These are phyloP conservation scores for Onychorhynchus coronatus DNA, from an alignment of 2,113 vertebrate species.

Conservation along the genomic window DNA sequence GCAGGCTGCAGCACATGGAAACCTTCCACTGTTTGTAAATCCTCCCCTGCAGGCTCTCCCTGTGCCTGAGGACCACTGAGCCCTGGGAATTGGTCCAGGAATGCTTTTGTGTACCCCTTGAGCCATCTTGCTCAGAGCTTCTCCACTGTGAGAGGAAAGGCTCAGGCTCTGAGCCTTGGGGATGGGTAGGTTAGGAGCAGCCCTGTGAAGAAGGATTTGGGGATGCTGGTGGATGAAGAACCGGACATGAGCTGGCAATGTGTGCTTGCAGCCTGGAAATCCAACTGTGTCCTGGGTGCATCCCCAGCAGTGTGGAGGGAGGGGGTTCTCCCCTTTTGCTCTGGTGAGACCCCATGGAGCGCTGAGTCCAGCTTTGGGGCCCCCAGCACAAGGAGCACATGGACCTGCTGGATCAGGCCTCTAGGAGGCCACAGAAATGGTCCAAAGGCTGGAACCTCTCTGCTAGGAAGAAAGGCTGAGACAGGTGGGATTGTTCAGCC, in stretches of 20 bases:
- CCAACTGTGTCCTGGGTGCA: not conserved
- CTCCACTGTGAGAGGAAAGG: not conserved
- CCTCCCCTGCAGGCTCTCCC: not conserved
- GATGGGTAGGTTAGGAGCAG: not conserved
- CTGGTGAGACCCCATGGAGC: not conserved
- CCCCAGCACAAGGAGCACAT: not conserved
- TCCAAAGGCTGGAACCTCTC: not conserved
- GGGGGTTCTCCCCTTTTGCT: not conserved
- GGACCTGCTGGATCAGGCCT: not conserved
- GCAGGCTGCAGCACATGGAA: not conserved
- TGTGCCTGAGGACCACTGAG: fast-evolving
- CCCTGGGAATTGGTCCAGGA: not conserved
- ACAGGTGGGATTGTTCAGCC: not conserved
- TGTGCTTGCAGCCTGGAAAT: not conserved
- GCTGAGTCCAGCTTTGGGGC: not conserved
- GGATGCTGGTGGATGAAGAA: not conserved
- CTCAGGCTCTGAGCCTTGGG: too few relatives aligned
- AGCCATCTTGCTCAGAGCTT: not conserved
- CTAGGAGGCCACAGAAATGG: not conserved
- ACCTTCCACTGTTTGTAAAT: not conserved
- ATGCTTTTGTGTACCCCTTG: not conserved
- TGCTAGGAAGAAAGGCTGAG: not conserved
- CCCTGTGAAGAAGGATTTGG: not conserved
- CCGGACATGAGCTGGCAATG: not conserved
- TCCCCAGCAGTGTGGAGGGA: not conserved